Evolutionary conservation across 35 echinoderm and acorn worm genomes (phyloP), one percentile per base, ranked within the genome.

Genomic region (Heliocidaris erythrogramma): DNA sequence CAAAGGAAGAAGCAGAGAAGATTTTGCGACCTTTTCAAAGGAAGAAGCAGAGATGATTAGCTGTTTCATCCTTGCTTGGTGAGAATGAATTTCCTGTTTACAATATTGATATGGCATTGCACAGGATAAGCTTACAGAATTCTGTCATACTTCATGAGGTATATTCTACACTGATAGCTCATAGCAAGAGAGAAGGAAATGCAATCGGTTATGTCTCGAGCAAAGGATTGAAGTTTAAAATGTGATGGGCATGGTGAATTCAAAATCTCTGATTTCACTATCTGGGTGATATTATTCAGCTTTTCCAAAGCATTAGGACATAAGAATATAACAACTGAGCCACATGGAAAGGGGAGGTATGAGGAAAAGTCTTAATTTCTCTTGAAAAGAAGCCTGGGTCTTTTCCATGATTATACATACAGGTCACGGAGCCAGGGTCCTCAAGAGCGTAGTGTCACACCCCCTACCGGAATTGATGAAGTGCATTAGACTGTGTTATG

Each of bases 401-500:
- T 78, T 78, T 27, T 78, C 65, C 27, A 7, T 21, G 0, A 78
- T 78, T 78, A 78, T 78, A n/a, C 65, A 78, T 78, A n/a, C 65
- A 21, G 65, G 65, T 78, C 65, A 24, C 65, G 2, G 65, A 18
- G 65, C 21, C 65, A 24, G 65, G 65, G 21, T 78, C 65, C 65
- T 78, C 21, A 24, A 78, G 65, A 78, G 65, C 21, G 5, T 21
- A 78, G 65, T 78, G 65, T 78, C 65, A 78, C 65, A 78, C 65
- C 65, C 65, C 21, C 65, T 78, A 78, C 65, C 65, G 65, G 65
- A 78, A 78, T n/a, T 78, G 65, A 78, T 78, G 65, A 78, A 78
- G 65, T 78, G 65, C 65, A 78, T 78, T 78, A 78, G 65, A 78
- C 65, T 78, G 65, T 78, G 65, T 78, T 78, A 78, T 78, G 65